Conservation (phyloP, 2,113 vertebrate species). For the Colius striatus region DNA sequence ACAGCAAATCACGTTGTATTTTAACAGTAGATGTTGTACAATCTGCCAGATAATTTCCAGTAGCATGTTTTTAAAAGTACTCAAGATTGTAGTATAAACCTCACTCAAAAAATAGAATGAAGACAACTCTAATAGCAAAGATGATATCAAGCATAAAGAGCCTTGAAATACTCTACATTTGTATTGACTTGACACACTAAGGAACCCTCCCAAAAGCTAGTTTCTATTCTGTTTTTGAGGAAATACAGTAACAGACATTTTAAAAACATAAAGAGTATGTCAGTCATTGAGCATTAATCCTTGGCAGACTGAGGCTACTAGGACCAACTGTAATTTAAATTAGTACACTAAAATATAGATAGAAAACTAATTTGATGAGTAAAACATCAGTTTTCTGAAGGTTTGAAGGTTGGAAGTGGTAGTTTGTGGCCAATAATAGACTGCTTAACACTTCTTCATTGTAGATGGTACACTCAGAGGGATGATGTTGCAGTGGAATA, state of each 20-base stretch:
- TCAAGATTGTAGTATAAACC: not conserved
- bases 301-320: not conserved
- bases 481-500: not conserved
- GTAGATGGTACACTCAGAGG: not conserved
- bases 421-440: not conserved
- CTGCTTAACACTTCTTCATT: not conserved
- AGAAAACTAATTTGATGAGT: not conserved
- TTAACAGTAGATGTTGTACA: not conserved
- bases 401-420: not conserved
- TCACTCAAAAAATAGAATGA: slow-evolving; percentile 3
- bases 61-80: not conserved
- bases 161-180: not conserved
- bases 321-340: not conserved
- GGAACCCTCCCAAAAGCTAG: not conserved
- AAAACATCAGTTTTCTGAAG: not conserved
- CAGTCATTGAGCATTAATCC: not conserved
- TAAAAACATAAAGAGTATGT: not conserved
- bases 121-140: not conserved
- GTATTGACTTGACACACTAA: not conserved
- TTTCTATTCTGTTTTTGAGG: slow-evolving; percentile 11
- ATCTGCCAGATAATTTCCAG: not conserved
- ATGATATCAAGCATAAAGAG: slow-evolving; percentile 1
- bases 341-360: not conserved
- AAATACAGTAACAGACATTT: not conserved
- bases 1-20: not conserved